Percentiles rank a stretch among this genome's conserved stretches.
Evolutionary conservation across 2,113 vertebrate species (phyloP).

Genomic region (Vicugna pacos): DNA sequence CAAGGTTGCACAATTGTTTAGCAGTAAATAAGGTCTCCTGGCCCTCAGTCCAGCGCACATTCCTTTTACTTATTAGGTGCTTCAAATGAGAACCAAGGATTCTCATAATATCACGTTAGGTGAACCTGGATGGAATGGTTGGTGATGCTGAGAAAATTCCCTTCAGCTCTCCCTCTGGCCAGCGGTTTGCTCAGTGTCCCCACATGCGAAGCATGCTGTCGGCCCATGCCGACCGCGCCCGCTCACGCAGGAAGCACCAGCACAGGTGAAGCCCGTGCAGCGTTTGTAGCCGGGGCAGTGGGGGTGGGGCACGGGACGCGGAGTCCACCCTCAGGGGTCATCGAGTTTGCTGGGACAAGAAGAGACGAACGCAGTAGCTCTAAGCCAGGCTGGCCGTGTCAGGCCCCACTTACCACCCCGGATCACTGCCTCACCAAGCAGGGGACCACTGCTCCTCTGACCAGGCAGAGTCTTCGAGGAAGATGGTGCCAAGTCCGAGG

Average conservation of each 20-base stretch:
- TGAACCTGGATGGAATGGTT: background rate
- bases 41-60: rapidly evolving
- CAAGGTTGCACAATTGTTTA: too few relatives aligned
- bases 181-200: too few relatives aligned
- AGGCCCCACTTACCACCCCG: background rate
- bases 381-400: rapidly evolving
- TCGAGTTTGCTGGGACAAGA: background rate
- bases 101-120: background rate
- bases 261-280: rapidly evolving
- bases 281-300: background rate
- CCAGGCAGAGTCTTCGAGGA: background rate
- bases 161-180: background rate
- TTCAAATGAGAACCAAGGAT: background rate
- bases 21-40: too few relatives aligned
- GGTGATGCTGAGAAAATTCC: background rate
- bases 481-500: background rate
- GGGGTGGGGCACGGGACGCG: too few relatives aligned
- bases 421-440: rapidly evolving
- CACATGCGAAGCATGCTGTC: rapidly evolving
- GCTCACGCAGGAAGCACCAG: rapidly evolving
- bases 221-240: rapidly evolving
- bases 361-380: background rate
- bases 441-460: too few relatives aligned
- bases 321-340: background rate
- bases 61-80: background rate